Evolutionary conservation across 2,113 vertebrate genomes (phyloP), one percentile per base, ranked within the genome.

Genomic region (Trogon surrucura): DNA sequence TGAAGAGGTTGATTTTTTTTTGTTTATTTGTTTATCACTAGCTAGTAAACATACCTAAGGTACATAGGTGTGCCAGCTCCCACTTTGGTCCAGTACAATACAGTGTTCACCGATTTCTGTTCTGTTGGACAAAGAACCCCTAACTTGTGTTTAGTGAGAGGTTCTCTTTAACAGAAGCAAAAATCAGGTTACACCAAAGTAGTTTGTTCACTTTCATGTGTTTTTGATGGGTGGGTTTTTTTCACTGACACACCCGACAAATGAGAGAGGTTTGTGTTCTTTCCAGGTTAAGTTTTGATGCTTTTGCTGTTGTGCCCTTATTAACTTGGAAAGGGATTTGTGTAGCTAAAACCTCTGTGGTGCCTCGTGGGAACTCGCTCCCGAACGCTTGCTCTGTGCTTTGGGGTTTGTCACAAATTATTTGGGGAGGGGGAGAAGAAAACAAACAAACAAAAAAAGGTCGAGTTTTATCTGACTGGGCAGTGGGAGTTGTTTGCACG

Each of bases 201-300:
- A 5, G 20, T 45, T 44, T 2, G 2, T 62, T 61, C 29, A 36
- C 45, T 27, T 20, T 3, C 0, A 0, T 10, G 3, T 2, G 5
- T 69, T 54, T 51, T 38, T 61, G 29, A 32, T 16, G 8, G 3
- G 4, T 8, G 25, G 11, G 11, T 41, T 72, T 72, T 65, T 29
- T 21, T 8, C 7, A 34, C 10, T 56, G 41, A 4, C 0, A 13
- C 19, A 18, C 16, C 3, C 17, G 36, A 6, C 9, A 48, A 38
- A 53, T 66, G 8, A 29, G 47, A 60, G 27, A 9, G 11, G 2
- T 30, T 65, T 60, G 1, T 23, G 7, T 26, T 64, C 48, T 41
- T 41, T 41, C 41, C 41, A 41, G 13, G 11, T 41, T 41, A 41
- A 41, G 27, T 32, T 36, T 44, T 27, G 34, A 5, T 20, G n/a